phyloP scores from a whole-genome alignment of 1,140 invertebrate genomes.

The Spodoptera frugiperda region DNA sequence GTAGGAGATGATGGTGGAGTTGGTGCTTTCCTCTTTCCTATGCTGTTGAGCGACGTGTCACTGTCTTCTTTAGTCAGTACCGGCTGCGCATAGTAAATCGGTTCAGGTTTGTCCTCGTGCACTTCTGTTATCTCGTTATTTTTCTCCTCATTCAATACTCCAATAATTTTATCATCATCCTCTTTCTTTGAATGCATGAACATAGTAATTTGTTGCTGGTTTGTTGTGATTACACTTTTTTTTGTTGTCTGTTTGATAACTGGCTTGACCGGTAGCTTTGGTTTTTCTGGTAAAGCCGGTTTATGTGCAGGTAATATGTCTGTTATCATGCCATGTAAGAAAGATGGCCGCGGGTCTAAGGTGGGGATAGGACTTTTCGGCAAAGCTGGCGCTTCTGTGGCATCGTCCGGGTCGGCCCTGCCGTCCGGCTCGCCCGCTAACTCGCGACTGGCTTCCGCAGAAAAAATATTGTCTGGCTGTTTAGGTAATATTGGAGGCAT shows the following conservation, averaged over 20 bases:
- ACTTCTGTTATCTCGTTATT: conserved; percentile 72
- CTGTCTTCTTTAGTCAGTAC: conserved; percentile 86
- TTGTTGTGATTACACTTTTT: conserved; percentile 69
- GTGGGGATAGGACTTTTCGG: conserved; percentile 88
- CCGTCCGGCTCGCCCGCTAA: conserved; percentile 93
- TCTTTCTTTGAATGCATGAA: conserved; percentile 82
- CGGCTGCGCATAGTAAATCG: conserved; percentile 79
- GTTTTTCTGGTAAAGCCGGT: conserved; percentile 87
- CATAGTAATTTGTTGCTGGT: conserved; percentile 85
- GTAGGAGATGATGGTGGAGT: conserved; percentile 87
- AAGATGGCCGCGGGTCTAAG: conserved; percentile 89
- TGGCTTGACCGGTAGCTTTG: conserved; percentile 89
- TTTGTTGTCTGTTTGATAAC: conserved; percentile 83
- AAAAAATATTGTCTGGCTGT: conserved; percentile 79
- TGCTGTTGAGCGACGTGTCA: conserved; percentile 80
- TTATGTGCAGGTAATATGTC: conserved; percentile 76
- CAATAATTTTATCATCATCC: conserved; percentile 65
- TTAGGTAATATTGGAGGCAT: conserved; percentile 82
- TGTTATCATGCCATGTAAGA: conserved; percentile 88
- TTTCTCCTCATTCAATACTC: conserved; percentile 69
- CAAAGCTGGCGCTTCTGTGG: conserved; percentile 88
- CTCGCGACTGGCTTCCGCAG: conserved; percentile 89
- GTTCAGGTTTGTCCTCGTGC: conserved; percentile 73
- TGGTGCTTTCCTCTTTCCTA: conserved; percentile 88
- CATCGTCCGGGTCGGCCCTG: conserved; percentile 91